phyloP scores from a whole-genome alignment of 2,888 invertebrate genomes.

The Nephrotoma appendiculata region DNA sequence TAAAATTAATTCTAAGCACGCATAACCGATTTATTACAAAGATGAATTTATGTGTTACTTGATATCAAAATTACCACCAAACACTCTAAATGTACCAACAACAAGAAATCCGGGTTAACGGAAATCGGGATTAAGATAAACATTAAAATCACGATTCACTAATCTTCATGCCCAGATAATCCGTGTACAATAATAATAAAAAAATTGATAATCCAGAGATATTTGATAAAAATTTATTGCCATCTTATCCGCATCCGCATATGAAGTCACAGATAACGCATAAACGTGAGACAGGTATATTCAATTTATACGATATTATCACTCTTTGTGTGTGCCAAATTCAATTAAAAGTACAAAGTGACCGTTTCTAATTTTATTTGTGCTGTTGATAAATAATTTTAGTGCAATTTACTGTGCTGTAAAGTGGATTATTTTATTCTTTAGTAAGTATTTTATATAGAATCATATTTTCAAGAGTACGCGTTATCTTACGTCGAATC shows the following conservation, averaged over 20 bases:
- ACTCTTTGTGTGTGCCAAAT: background rate
- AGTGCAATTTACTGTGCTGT: background rate
- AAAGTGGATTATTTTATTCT: background rate
- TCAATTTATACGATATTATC: background rate
- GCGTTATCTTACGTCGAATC: background rate
- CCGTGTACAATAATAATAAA: background rate
- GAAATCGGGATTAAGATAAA: background rate
- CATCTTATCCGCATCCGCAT: background rate
- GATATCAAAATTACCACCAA: no score
- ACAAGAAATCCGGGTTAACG: background rate
- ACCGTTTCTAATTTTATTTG: background rate
- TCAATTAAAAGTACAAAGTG: background rate
- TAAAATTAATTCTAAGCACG: no score
- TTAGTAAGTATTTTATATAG: background rate
- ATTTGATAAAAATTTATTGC: background rate
- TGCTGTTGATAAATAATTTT: background rate
- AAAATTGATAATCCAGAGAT: background rate
- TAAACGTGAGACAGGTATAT: background rate
- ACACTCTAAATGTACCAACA: no score
- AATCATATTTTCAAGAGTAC: background rate
- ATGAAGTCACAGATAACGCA: background rate
- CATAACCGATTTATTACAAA: no score
- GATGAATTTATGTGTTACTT: no score
- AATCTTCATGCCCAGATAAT: background rate
- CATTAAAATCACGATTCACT: background rate